Conservation (phyloP, 1,140 invertebrate species). For the Halictus rubicundus region DNA sequence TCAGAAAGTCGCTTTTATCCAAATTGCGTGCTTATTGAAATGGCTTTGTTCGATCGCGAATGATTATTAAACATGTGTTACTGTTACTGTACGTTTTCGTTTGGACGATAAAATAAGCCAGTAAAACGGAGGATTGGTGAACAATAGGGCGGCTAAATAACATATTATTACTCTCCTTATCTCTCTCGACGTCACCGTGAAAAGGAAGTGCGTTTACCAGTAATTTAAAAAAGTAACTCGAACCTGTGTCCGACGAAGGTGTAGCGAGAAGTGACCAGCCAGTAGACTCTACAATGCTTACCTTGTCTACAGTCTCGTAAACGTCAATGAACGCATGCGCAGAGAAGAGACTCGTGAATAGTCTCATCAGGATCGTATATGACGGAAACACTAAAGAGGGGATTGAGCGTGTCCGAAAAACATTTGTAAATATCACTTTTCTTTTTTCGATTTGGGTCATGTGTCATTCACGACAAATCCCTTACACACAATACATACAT, state of each 20-base stretch:
- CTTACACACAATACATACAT: not conserved
- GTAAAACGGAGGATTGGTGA: not conserved
- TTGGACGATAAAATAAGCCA: not conserved
- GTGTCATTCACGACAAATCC: not conserved
- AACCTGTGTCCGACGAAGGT: not conserved
- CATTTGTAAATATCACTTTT: slow-evolving; percentile 32
- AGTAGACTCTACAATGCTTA: slow-evolving; percentile 30
- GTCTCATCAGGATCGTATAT: slow-evolving; percentile 46
- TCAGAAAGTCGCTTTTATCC: not conserved
- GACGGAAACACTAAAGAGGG: slow-evolving; percentile 33
- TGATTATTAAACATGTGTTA: not conserved
- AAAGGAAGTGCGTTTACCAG: not conserved
- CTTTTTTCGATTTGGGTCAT: not conserved
- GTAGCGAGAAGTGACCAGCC: slow-evolving; percentile 42
- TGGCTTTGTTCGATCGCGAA: not conserved
- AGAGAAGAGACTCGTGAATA: slow-evolving; percentile 18
- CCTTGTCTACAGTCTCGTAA: slow-evolving; percentile 17
- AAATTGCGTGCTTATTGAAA: not conserved
- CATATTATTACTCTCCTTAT: not conserved
- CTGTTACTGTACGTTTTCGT: not conserved
- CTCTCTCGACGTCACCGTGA: not conserved
- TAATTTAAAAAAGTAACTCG: not conserved
- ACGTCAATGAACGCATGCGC: slow-evolving; percentile 54
- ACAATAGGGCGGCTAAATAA: too few species aligned
- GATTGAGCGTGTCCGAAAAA: slow-evolving; percentile 33